Evolutionary conservation across 2,888 invertebrate species (phyloP).

Genomic region (Melieria omissa): DNA sequence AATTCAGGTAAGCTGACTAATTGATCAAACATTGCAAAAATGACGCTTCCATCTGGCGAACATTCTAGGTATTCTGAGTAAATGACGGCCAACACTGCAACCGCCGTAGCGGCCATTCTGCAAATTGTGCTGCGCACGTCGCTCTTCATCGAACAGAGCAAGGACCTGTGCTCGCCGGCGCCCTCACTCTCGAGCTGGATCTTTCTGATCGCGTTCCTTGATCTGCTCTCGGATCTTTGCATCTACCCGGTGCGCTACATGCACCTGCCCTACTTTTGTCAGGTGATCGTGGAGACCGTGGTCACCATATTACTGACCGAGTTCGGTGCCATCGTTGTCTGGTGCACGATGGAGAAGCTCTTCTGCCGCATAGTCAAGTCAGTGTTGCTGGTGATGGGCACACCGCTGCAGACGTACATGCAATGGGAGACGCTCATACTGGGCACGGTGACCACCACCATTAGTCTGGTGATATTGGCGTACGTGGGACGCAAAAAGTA

Average conservation of each 20-base stretch:
- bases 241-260: constrained; percentile 54
- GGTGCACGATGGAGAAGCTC: constrained; percentile 53
- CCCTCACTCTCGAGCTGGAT: constrained; percentile 54
- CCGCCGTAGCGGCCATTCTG: constrained; percentile 46
- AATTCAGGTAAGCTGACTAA: not conserved
- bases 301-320: constrained; percentile 50
- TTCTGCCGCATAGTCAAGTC: constrained; percentile 41
- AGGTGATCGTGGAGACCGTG: constrained; percentile 48
- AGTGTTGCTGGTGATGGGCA: constrained; percentile 36
- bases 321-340: constrained; percentile 50
- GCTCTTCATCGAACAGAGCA: constrained; percentile 52
- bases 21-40: not conserved
- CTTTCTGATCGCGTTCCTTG: constrained; percentile 51
- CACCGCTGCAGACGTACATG: constrained; percentile 32
- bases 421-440: constrained; percentile 43
- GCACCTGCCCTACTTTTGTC: constrained; percentile 50
- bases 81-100: constrained; percentile 48
- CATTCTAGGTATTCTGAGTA: not conserved
- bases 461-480: constrained; percentile 42
- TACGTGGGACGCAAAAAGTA: constrained; percentile 43
- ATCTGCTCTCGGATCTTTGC: constrained; percentile 48
- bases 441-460: constrained; percentile 38
- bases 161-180: constrained; percentile 53
- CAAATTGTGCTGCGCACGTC: constrained; percentile 51
- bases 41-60: too few species aligned